Base-by-base conservation (phyloP, 2,888 invertebrate genomes). In the Drosophila kanekoi region DNA sequence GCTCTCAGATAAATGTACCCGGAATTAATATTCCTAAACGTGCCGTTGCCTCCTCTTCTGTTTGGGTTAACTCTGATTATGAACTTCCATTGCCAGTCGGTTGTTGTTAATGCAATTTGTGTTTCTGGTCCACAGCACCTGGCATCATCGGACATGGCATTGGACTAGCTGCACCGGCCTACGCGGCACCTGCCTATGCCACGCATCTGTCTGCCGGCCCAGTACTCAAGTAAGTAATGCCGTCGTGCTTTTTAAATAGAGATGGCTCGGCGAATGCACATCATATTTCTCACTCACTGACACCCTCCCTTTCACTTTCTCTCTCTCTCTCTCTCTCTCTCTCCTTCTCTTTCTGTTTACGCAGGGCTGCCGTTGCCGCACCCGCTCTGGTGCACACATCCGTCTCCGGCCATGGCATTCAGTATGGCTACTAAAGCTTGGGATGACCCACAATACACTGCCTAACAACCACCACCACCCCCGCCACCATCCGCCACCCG, bases 311-410 rank as follows among this genome's bases (percentile, higher is more conserved):
- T n/a, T n/a, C n/a, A n/a, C n/a, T n/a, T n/a, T 20, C 23, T 5
- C 5, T 23, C 5, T 23, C 5, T 6, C 1, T 23, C 1, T 23
- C 5, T 3, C 1, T 16, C 9, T 20, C 23, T 5, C 5, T 23
- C 5, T 23, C 5, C 23, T 5, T 23, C 1, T 23, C 5, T 3
- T 5, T 16, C 9, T 43, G 9, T n/a, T 23, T 14, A 6, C 49
- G 20, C 64, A 92, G 92, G 74, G 86, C 91, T 74, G 91, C 91
- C 61, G 84, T 91, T 40, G 91, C 91, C 72, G 90, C 92, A 38
- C 92, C 92, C 64, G 92, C 92, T 45, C 75, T 92, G 72, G 92
- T 92, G 72, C 92, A 92, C 78, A 90, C 92, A 85, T 91, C 92
- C 62, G 91, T 92, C 74, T 89, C 91, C 43, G 92, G 92, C 62